These are phyloP conservation scores for Hipparchia sbordonii DNA, from an alignment of 2,888 invertebrate species.

Conservation along the genomic window DNA sequence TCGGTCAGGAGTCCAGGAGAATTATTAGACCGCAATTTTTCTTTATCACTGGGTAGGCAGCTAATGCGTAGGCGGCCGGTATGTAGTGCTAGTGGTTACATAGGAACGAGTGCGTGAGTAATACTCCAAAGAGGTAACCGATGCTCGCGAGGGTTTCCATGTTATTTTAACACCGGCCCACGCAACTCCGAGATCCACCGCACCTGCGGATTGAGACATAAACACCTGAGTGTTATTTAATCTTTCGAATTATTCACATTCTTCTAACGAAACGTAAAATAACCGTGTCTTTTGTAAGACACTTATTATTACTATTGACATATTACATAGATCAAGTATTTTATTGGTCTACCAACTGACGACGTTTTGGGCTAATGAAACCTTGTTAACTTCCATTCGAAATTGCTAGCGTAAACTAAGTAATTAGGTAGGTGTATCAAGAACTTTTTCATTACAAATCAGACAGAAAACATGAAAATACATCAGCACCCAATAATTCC, in stretches of 20 bases:
- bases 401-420: too few species aligned
- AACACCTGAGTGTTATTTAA: slow-evolving; percentile 77
- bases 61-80: slow-evolving; percentile 66
- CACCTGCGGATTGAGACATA: slow-evolving; percentile 67
- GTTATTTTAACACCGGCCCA: slow-evolving; percentile 77
- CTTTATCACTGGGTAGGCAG: background rate
- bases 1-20: too few species aligned
- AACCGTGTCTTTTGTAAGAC: background rate
- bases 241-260: slow-evolving; percentile 55
- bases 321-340: too few species aligned
- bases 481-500: slow-evolving; percentile 21
- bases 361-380: too few species aligned
- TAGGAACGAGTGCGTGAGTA: slow-evolving; percentile 64
- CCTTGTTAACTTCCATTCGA: too few species aligned
- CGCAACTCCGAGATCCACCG: slow-evolving; percentile 67
- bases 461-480: background rate
- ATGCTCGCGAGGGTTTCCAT: slow-evolving; percentile 59
- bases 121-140: slow-evolving; percentile 63
- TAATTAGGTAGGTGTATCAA: background rate
- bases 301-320: too few species aligned
- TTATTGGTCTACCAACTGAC: too few species aligned
- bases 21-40: too few species aligned
- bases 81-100: slow-evolving; percentile 36
- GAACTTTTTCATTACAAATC: background rate
- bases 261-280: slow-evolving; percentile 37